Evolutionary conservation across 37 sponge, comb jelly and placozoan genomes (phyloP).

Genomic region (Geodia barretti): DNA sequence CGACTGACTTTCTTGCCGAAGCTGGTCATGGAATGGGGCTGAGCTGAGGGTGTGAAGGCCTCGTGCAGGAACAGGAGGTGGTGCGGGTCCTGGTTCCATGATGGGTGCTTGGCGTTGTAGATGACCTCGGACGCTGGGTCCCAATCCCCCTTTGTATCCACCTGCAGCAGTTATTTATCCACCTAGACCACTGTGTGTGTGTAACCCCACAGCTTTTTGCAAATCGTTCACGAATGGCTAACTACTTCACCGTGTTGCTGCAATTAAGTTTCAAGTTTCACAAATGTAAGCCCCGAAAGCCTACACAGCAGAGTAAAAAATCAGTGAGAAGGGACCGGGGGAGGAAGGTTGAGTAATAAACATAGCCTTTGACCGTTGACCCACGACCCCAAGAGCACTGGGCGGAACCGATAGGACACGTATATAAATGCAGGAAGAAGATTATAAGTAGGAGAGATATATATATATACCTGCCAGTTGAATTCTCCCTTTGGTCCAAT

Average conservation of each 20-base stretch:
- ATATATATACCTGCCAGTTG: slow-evolving; percentile 84
- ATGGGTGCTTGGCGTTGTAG: slow-evolving; percentile 31
- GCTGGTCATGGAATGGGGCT: slow-evolving; percentile 23
- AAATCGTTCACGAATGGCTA: too few relatives aligned
- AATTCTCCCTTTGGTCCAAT: slow-evolving; percentile 91
- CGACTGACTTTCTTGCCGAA: slow-evolving; percentile 47
- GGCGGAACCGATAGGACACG: background rate
- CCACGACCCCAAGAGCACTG: background rate
- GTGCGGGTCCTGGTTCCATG: slow-evolving; percentile 17
- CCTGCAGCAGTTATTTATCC: slow-evolving; percentile 18
- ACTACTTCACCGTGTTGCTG: too few relatives aligned
- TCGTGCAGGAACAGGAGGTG: slow-evolving; percentile 33
- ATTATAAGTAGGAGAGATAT: background rate
- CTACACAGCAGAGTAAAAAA: too few relatives aligned
- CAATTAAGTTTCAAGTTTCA: too few relatives aligned
- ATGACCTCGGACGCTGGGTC: slow-evolving; percentile 56
- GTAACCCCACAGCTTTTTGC: too few relatives aligned
- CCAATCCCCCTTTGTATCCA: slow-evolving; percentile 67
- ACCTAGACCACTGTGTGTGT: too few relatives aligned
- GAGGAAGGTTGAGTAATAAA: too few relatives aligned
- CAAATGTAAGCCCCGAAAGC: too few relatives aligned
- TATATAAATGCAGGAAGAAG: background rate
- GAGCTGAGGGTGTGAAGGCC: slow-evolving; percentile 66
- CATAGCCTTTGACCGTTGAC: too few relatives aligned
- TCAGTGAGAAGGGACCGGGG: too few relatives aligned